Evolutionary conservation across 1,140 invertebrate species (phyloP).

Genomic region (Heliconius melpomene): DNA sequence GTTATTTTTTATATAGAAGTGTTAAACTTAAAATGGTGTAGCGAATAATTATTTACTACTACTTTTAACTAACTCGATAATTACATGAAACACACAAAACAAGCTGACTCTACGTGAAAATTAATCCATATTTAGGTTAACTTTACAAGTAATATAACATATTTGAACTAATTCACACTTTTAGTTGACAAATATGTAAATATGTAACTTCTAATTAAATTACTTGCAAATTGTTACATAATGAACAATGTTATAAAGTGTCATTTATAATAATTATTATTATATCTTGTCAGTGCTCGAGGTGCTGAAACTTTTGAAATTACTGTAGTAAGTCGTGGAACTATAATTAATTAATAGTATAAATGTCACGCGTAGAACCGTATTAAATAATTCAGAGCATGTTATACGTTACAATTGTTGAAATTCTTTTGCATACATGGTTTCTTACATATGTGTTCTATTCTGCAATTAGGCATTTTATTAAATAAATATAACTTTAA

Average conservation of each 20-base stretch:
- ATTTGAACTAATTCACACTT: too few species aligned
- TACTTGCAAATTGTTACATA: not conserved
- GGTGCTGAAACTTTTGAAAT: conserved; percentile 1
- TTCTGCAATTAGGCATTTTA: not conserved
- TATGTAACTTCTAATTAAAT: not conserved
- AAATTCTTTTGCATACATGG: not conserved
- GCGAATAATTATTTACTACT: too few species aligned
- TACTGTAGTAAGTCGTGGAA: not conserved
- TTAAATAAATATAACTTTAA: too few species aligned
- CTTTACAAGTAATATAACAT: too few species aligned
- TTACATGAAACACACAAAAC: too few species aligned
- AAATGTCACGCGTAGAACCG: not conserved
- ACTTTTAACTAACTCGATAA: too few species aligned
- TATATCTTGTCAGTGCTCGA: not conserved
- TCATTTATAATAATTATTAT: not conserved
- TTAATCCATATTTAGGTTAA: too few species aligned
- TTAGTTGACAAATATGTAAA: too few species aligned
- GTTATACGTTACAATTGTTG: not conserved
- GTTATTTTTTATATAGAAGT: too few species aligned
- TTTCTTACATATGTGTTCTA: not conserved
- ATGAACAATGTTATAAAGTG: not conserved
- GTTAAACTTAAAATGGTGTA: too few species aligned
- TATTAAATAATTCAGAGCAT: conserved; percentile 2
- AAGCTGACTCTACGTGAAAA: too few species aligned
- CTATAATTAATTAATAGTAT: not conserved